Evolutionary conservation across 2,797 vertebrate species (phyloP).

Genomic region (Adelosebastes latens): DNA sequence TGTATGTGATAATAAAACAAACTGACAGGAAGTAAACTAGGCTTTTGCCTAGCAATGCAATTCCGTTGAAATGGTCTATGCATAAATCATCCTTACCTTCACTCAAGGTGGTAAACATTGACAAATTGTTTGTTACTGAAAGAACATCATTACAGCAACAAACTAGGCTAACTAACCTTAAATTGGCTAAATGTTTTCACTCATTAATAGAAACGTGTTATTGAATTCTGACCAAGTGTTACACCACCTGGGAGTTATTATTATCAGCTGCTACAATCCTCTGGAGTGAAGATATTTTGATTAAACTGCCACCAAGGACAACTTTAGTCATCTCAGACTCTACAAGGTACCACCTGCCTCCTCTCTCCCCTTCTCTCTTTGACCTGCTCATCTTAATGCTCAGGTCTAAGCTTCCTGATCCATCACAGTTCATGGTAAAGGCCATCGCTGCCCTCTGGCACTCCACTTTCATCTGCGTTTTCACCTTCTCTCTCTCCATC

Average conservation of each 20-base stretch:
- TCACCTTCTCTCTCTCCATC: conserved; percentile 30
- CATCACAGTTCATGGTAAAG: conserved; percentile 70
- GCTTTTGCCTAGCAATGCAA: too few species aligned
- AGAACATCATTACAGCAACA: too few species aligned
- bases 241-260: background rate
- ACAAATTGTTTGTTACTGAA: too few species aligned
- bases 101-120: too few species aligned
- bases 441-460: conserved; percentile 59
- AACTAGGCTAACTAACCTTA: background rate
- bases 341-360: background rate
- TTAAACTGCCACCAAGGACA: background rate
- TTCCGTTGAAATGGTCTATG: too few species aligned
- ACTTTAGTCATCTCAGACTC: background rate
- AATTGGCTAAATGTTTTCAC: background rate
- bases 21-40: background rate
- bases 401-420: conserved; percentile 54
- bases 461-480: conserved; percentile 67
- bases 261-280: conserved; percentile 5
- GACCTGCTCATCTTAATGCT: conserved; percentile 29
- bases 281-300: background rate
- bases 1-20: background rate
- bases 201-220: background rate
- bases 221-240: background rate
- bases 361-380: background rate
- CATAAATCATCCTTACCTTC: too few species aligned